phyloP scores from a whole-genome alignment of 2,888 invertebrate species.

The Eudemis profundana region DNA sequence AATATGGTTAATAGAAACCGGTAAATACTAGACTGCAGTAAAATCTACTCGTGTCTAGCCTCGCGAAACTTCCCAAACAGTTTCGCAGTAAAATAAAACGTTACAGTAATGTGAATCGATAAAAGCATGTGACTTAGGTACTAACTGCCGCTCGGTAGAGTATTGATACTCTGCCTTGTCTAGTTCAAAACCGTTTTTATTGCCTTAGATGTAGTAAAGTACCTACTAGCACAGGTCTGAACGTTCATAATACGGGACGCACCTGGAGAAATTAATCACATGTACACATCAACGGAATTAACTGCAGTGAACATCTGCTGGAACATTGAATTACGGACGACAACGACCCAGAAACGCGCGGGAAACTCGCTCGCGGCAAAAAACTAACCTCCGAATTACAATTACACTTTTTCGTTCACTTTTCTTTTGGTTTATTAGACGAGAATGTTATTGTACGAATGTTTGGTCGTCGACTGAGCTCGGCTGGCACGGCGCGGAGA shows the following conservation, averaged over 20 bases:
- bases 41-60: background rate
- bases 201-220: background rate
- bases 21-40: constrained; percentile 1
- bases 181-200: constrained; percentile 16
- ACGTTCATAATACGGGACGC: background rate
- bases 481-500: constrained; percentile 65
- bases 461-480: constrained; percentile 69
- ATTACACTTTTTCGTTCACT: constrained; percentile 46
- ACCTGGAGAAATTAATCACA: constrained; percentile 34
- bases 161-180: constrained; percentile 36
- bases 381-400: constrained; percentile 49
- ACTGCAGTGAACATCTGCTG: constrained; percentile 48
- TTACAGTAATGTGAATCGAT: constrained; percentile 33
- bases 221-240: background rate
- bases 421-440: constrained; percentile 47
- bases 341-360: constrained; percentile 57
- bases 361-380: constrained; percentile 51
- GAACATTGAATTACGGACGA: constrained; percentile 46
- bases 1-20: constrained; percentile 1
- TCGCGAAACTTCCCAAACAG: background rate
- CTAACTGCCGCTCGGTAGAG: constrained; percentile 33
- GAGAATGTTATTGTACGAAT: constrained; percentile 69
- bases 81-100: constrained; percentile 20
- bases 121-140: constrained; percentile 36
- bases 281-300: constrained; percentile 17